Conservation (phyloP, 2,888 invertebrate genomes). For the Troides helena region DNA sequence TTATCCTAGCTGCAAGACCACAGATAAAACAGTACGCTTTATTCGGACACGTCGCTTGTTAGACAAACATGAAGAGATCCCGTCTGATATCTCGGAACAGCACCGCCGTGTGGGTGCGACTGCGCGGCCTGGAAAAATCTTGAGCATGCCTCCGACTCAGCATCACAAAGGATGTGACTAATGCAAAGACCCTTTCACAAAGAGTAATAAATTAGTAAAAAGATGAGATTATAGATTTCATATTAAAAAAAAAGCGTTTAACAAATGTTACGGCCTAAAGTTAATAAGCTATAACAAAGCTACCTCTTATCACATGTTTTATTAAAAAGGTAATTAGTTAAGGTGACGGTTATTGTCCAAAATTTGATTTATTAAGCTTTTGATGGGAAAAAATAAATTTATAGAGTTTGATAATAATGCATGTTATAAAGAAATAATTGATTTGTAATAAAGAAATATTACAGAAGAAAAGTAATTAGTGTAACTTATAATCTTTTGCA, state of each 20-base stretch:
- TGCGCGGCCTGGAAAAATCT: constrained; percentile 50
- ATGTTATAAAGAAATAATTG: no score
- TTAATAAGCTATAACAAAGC: no score
- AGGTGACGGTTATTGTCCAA: no score
- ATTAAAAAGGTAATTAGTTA: no score
- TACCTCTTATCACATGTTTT: no score
- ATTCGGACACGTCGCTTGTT: constrained; percentile 78
- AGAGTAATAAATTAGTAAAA: constrained; percentile 60
- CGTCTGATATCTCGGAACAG: constrained; percentile 69
- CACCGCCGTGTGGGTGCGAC: constrained; percentile 68
- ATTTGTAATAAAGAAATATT: no score
- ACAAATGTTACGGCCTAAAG: not conserved
- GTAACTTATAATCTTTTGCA: no score
- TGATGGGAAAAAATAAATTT: no score
- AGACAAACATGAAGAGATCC: constrained; percentile 75
- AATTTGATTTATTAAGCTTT: no score
- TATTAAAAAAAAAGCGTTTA: constrained; percentile 32
- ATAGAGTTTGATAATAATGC: no score
- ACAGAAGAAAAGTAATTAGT: no score
- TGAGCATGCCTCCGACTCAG: constrained; percentile 28
- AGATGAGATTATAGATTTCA: constrained; percentile 44
- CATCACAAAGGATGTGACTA: constrained; percentile 56
- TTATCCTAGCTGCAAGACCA: constrained; percentile 40
- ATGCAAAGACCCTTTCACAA: constrained; percentile 44
- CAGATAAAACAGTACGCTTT: constrained; percentile 71